Evolutionary conservation across 2,888 invertebrate genomes (phyloP), one percentile per base, ranked within the genome.

Genomic region (Schrankia costaestrigalis): DNA sequence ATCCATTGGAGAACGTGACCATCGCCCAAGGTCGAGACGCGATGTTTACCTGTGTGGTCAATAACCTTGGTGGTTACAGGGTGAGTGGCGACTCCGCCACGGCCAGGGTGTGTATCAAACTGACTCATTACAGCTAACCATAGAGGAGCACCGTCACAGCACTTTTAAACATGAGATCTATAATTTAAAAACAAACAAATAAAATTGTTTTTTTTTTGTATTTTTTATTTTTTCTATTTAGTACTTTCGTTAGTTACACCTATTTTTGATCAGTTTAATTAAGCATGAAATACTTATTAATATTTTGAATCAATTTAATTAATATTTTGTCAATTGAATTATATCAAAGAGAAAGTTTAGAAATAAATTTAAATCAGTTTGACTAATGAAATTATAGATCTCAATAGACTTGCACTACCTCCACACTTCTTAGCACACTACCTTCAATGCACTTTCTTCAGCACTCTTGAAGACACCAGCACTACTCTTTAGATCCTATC

Each of bases 81-180:
- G 96, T 96, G 95, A 95, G 95, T 95, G 94, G 94, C 90, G 93
- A 93, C 89, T 90, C 91, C 90, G 90, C 92, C 90, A 92, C 92
- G 79, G 93, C 93, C 90, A 93, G 93, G 94, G 94, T 94, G 93
- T 93, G 94, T 94, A 93, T 93, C 90, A 71, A 79, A 78, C 76
- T 62, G 66, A 82, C 75, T 76, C 75, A 64, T 67, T 81, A 80
- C 85, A 83, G 79, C 76, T 83, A 79, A 65, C 66, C 69, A 67
- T 84, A 85, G 85, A 76, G 78, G 78, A 80, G 86, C 86, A 86
- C 83, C 62, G 63, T 74, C 75, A 76, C 69, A 68, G 79, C 81
- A 83, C 82, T 71, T 70, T 42, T 55, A 63, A n/a, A 63, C 53
- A 60, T 72, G 82, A 78, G 85, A 76, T 84, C 82, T 83, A 77